These are phyloP conservation scores for Drosophila limbata DNA, from an alignment of 2,888 invertebrate species.

Conservation along the genomic window DNA sequence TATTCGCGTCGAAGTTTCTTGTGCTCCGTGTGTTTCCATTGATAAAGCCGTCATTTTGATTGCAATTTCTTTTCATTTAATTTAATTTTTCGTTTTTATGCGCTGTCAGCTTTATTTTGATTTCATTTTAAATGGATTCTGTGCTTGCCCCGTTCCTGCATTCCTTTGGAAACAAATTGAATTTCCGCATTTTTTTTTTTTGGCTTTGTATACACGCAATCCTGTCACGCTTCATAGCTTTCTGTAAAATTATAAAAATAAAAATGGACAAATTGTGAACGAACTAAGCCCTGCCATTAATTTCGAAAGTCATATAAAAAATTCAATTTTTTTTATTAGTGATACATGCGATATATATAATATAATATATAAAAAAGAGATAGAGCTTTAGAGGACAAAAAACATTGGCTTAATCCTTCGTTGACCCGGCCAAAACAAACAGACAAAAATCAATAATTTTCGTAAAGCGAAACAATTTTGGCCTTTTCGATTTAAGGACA, in stretches of 20 bases:
- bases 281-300: slow-evolving; percentile 53
- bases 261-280: neutral
- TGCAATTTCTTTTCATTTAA: slow-evolving; percentile 41
- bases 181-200: slow-evolving; percentile 47
- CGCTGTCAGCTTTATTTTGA: slow-evolving; percentile 50
- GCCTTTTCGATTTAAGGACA: slow-evolving; percentile 19
- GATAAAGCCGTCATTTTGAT: slow-evolving; percentile 13
- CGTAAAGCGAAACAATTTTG: slow-evolving; percentile 38
- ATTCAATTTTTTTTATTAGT: slow-evolving; percentile 42
- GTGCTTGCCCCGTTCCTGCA: slow-evolving; percentile 4
- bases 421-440: slow-evolving; percentile 71
- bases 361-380: slow-evolving; percentile 2
- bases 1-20: slow-evolving; percentile 10
- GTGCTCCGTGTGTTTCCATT: slow-evolving; percentile 9
- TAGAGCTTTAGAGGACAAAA: neutral
- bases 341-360: slow-evolving; percentile 8
- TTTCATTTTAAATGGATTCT: slow-evolving; percentile 51
- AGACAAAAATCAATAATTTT: slow-evolving; percentile 74
- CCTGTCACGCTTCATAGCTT: slow-evolving; percentile 28
- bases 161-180: slow-evolving; percentile 60
- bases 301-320: slow-evolving; percentile 49
- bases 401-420: slow-evolving; percentile 18
- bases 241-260: neutral
- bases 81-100: slow-evolving; percentile 31
- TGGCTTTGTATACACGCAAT: neutral